Base-by-base conservation (phyloP, 2,797 vertebrate species). In the Trachops cirrhosus region DNA sequence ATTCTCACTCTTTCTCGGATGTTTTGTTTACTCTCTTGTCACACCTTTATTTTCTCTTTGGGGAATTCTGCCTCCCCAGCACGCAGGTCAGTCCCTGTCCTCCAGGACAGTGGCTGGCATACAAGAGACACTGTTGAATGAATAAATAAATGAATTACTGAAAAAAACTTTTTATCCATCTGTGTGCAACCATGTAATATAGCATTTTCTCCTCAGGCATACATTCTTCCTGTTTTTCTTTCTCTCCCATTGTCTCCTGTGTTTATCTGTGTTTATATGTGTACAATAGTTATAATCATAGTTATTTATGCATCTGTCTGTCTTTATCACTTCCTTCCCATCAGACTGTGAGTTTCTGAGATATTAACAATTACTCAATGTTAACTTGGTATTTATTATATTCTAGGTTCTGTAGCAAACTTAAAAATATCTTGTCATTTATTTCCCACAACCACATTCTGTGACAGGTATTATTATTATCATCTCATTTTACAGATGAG, bases 401-500 rank as follows among this genome's bases (percentile, higher is more conserved):
- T 50, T 92, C 82, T 93, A 92, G 77, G n/a, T 46, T 82, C 62
- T 59, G 32, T 82, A 68, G 48, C 77, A 90, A 87, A 88, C 73
- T 54, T 82, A 50, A 92, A 92, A 91, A 79, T 62, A 79, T 15
- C 75, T 95, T 82, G 34, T 83, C 11, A 37, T 77, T 80, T 85
- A 89, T 85, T 93, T 85, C 48, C 86, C 59, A 62, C 16, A 84
- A 67, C 46, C 48, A 15, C 7, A 67, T 39, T 85, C 29, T 73
- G 70, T 73, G 67, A 84, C 34, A 77, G 52, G 15, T 57, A 92
- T 86, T 87, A 92, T 92, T 86, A 93, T 88, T 16, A 86, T 77
- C 79, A 96, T 92, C 86, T 67, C 34, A 82, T 95, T 94, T 83
- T 93, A 96, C 77, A 96, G n/a, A 67, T 77, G 67, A 96, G 37